These are phyloP conservation scores for Catalaphyllia jardinei DNA, from an alignment of 64 coral and sea anemone genomes.

Conservation along the genomic window DNA sequence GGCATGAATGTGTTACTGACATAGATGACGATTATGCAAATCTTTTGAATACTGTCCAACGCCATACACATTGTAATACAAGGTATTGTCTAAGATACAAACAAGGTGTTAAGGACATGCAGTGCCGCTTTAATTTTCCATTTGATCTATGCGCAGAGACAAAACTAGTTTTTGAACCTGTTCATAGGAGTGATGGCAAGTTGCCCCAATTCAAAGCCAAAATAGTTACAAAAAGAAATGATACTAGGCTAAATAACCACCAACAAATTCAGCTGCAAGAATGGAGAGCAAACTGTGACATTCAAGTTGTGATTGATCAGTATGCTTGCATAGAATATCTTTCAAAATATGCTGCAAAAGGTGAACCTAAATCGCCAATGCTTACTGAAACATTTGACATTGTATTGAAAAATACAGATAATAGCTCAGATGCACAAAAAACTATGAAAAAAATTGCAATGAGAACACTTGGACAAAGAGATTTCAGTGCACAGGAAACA, in stretches of 20 bases:
- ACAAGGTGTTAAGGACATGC: no score
- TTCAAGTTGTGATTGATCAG: constrained; percentile 53
- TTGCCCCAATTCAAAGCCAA: no score
- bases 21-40: constrained; percentile 17
- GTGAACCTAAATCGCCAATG: constrained; percentile 9
- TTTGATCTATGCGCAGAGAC: background rate
- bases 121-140: no score
- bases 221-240: no score
- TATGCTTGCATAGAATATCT: constrained; percentile 58
- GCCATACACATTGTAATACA: constrained; percentile 45
- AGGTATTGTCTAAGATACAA: constrained; percentile 14
- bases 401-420: no score
- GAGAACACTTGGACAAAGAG: constrained; percentile 25
- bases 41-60: constrained; percentile 38
- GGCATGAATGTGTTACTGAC: no score
- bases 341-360: constrained; percentile 38
- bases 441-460: background rate
- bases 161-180: constrained; percentile 51
- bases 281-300: constrained; percentile 53
- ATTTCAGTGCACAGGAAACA: background rate
- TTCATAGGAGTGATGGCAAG: background rate
- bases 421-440: no score
- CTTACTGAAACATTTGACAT: no score
- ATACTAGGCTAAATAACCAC: no score
- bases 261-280: no score